Conservation (phyloP, 1,140 invertebrate genomes). For the Oscheius sp. region DNA sequence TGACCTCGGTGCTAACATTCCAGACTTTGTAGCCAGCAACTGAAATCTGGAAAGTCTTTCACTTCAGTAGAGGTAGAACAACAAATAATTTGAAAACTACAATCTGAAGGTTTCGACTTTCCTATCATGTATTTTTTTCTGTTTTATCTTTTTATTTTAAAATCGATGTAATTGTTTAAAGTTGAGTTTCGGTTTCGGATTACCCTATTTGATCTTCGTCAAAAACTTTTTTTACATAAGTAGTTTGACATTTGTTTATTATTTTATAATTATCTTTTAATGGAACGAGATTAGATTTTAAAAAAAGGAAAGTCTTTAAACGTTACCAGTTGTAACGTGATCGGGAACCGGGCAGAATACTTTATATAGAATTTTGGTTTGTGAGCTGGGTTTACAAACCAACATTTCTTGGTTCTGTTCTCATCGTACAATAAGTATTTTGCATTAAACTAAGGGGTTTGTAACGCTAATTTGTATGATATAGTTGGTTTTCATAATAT, state of each 20-base stretch:
- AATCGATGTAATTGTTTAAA: too few species aligned
- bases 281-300: too few species aligned
- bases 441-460: not conserved
- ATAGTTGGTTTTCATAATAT: not conserved
- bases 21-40: not conserved
- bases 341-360: not conserved
- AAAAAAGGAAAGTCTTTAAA: too few species aligned
- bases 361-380: not conserved
- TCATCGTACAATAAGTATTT: not conserved
- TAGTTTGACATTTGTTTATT: too few species aligned
- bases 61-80: constrained; percentile 5
- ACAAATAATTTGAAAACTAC: too few species aligned
- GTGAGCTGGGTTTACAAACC: not conserved
- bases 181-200: too few species aligned
- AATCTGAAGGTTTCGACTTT: too few species aligned
- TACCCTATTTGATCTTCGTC: too few species aligned
- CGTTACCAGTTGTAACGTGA: not conserved
- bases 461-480: not conserved
- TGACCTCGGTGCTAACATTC: not conserved
- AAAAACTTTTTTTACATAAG: too few species aligned
- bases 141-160: too few species aligned
- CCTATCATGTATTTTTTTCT: too few species aligned
- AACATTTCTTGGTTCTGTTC: not conserved
- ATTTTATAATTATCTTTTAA: too few species aligned
- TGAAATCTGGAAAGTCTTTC: not conserved